phyloP scores from a whole-genome alignment of 2,113 vertebrate genomes.

The Rhombomys opimus region DNA sequence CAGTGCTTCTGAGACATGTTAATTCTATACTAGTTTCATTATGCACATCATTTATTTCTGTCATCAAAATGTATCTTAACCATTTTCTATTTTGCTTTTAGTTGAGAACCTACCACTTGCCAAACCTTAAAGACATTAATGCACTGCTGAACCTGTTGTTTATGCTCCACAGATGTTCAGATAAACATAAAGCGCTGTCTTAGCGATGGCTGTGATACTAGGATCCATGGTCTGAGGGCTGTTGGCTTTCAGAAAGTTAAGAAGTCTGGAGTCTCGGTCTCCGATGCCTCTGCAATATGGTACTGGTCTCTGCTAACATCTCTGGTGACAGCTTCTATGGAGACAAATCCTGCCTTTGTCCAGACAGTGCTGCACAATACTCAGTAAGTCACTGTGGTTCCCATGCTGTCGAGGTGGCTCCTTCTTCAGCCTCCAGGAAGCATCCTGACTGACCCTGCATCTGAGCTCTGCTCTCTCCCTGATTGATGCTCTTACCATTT shows the following conservation, averaged over 20 bases:
- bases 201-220: conserved; percentile 97
- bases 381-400: conserved; percentile 90
- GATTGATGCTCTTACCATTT: not conserved
- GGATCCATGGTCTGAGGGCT: conserved; percentile 96
- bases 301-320: conserved; percentile 98
- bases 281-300: conserved; percentile 98
- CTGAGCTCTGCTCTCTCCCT: not conserved
- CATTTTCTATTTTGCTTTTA: conserved; percentile 73
- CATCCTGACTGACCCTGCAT: not conserved
- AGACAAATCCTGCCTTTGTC: conserved; percentile 95
- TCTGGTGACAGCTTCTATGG: conserved; percentile 97
- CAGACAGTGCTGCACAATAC: conserved; percentile 96
- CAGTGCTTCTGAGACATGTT: conserved; percentile 7
- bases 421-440: not conserved
- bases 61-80: conserved; percentile 22
- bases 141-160: conserved; percentile 70
- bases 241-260: conserved; percentile 95
- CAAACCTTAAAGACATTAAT: conserved; percentile 60
- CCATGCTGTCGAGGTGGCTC: not conserved
- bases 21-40: not conserved
- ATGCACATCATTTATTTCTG: conserved; percentile 54
- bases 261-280: conserved; percentile 94
- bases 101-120: conserved; percentile 59
- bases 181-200: conserved; percentile 99
- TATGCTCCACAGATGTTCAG: conserved; percentile 92